Conservation (phyloP, 2,888 invertebrate species). For the Scaptomyza reducta region DNA sequence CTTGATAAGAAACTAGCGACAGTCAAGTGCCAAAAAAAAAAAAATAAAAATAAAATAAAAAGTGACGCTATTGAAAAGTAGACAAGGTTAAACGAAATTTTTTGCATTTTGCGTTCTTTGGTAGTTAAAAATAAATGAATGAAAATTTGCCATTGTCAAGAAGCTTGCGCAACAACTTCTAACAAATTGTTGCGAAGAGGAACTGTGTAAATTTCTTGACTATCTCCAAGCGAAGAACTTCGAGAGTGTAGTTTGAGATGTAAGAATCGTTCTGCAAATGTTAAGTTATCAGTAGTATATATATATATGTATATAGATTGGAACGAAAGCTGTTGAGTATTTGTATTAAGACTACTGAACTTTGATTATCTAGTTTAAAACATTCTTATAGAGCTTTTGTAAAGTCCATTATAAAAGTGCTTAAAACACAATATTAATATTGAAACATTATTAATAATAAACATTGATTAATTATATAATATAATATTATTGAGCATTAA, state of each 20-base stretch:
- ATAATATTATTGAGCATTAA: too few species aligned
- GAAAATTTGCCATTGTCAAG: constrained; percentile 15
- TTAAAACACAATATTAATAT: too few species aligned
- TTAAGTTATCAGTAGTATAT: too few species aligned
- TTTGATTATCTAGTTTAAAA: too few species aligned
- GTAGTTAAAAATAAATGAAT: constrained; percentile 1
- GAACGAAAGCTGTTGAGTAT: too few species aligned
- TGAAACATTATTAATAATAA: too few species aligned
- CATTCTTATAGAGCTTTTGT: too few species aligned
- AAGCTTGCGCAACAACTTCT: constrained; percentile 23
- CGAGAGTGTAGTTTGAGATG: constrained; percentile 18
- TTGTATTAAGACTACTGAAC: too few species aligned
- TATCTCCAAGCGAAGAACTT: constrained; percentile 24
- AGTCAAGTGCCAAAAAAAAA: background rate
- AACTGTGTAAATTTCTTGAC: constrained; percentile 70
- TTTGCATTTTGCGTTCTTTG: constrained; percentile 22
- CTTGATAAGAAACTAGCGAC: constrained; percentile 16
- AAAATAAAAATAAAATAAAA: background rate
- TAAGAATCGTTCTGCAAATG: background rate
- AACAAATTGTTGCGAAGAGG: constrained; percentile 49
- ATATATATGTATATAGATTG: too few species aligned
- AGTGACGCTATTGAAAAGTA: background rate
- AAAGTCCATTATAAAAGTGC: too few species aligned
- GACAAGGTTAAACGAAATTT: constrained; percentile 34
- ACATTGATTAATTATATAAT: too few species aligned